These are phyloP conservation scores for Boloria selene DNA, from an alignment of 2,888 invertebrate genomes.

Conservation along the genomic window DNA sequence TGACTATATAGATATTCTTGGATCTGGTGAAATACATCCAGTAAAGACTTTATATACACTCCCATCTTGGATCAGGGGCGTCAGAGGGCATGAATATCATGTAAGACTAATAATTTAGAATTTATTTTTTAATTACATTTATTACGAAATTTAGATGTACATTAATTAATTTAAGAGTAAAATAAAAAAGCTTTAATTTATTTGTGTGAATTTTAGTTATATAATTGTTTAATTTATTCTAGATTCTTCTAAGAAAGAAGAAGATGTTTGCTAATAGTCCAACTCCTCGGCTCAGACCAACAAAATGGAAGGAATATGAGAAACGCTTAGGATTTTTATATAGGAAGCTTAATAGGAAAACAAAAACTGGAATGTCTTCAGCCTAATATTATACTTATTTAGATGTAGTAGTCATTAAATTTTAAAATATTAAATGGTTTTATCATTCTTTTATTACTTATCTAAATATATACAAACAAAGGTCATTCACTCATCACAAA, in stretches of 20 bases:
- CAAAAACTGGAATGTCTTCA: slow-evolving; percentile 84
- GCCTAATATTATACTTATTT: slow-evolving; percentile 19
- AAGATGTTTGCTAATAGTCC: slow-evolving; percentile 84
- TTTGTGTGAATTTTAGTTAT: neutral
- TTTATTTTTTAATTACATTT: slow-evolving; percentile 23
- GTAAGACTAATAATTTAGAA: slow-evolving; percentile 61
- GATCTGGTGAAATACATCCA: slow-evolving; percentile 91
- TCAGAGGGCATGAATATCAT: slow-evolving; percentile 91
- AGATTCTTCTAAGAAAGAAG: slow-evolving; percentile 86
- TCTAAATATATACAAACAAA: no score
- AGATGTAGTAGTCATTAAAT: slow-evolving; percentile 14
- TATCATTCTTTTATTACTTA: neutral
- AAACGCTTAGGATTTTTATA: slow-evolving; percentile 89
- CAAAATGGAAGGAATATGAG: slow-evolving; percentile 89
- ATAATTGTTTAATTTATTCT: slow-evolving; percentile 39
- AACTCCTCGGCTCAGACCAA: slow-evolving; percentile 85
- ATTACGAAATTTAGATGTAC: no score
- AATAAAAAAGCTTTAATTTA: no score
- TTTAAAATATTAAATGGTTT: neutral
- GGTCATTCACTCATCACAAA: no score
- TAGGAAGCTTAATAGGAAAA: slow-evolving; percentile 90
- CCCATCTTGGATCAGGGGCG: slow-evolving; percentile 95
- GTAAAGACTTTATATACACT: slow-evolving; percentile 91
- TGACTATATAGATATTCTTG: slow-evolving; percentile 98
- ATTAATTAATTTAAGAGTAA: no score